A percentile compares a stretch with the other conserved stretches of the same genome.
These are phyloP conservation scores for Stenichneumon culpator DNA, from an alignment of 2,888 invertebrate genomes.

Conservation along the genomic window DNA sequence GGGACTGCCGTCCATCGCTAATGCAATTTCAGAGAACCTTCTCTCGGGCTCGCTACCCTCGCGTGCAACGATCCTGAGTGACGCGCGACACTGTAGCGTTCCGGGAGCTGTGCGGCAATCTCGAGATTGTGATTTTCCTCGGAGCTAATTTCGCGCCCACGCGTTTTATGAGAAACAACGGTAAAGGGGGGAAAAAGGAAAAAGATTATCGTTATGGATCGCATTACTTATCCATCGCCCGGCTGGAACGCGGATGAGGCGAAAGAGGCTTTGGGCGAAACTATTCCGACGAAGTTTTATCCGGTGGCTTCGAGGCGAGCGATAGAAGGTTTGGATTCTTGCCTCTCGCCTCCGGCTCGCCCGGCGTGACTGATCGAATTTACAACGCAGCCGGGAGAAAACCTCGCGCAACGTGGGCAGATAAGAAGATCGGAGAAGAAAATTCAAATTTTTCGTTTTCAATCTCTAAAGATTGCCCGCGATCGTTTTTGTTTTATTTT, in stretches of 20 bases:
- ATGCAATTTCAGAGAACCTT: slow-evolving; percentile 46
- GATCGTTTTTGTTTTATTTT: too few species aligned
- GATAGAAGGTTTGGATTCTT: background rate
- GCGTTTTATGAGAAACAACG: background rate
- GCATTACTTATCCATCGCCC: background rate
- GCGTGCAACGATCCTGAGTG: slow-evolving; percentile 39
- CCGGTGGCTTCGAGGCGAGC: background rate
- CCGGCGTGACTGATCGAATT: slow-evolving; percentile 13
- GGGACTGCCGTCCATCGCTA: slow-evolving; percentile 46
- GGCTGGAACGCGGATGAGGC: background rate
- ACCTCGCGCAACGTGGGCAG: background rate
- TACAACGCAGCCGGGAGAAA: slow-evolving; percentile 10
- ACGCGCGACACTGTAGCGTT: slow-evolving; percentile 20
- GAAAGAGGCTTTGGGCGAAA: background rate
- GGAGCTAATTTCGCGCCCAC: slow-evolving; percentile 9
- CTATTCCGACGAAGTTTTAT: background rate
- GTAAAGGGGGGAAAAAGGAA: background rate
- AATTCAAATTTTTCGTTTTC: background rate
- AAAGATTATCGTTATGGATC: slow-evolving; percentile 10
- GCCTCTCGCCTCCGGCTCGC: background rate
- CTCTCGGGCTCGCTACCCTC: background rate
- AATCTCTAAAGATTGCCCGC: background rate
- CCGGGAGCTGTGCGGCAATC: slow-evolving; percentile 5
- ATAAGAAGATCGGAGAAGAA: background rate
- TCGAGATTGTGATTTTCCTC: slow-evolving; percentile 18